Conservation (phyloP, 2,113 vertebrate species). For the Macrotis lagotis region DNA sequence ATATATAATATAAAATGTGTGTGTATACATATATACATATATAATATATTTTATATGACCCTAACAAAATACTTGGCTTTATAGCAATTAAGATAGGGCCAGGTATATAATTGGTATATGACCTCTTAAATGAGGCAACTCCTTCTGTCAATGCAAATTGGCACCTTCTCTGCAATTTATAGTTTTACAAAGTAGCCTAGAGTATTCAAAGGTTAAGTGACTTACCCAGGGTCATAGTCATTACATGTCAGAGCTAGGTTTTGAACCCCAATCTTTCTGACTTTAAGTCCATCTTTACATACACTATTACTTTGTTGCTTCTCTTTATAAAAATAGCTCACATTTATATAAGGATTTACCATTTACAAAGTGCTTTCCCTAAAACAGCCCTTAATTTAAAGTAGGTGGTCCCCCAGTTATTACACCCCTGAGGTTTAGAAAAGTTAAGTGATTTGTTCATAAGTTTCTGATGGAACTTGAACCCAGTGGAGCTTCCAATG, state of each 20-base stretch:
- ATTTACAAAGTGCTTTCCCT: background rate
- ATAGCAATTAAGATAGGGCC: background rate
- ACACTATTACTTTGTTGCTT: background rate
- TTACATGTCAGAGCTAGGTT: background rate
- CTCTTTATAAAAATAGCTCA: background rate
- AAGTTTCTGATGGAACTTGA: background rate
- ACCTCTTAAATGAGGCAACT: background rate
- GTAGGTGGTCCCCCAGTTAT: background rate
- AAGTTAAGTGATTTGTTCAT: background rate
- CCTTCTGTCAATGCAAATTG: background rate
- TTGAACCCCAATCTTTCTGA: background rate
- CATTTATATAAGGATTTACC: background rate
- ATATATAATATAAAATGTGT: too few species aligned
- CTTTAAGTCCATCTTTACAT: background rate
- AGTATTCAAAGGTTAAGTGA: background rate
- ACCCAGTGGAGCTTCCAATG: background rate
- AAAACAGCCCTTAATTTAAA: background rate
- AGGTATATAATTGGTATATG: background rate
- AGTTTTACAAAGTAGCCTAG: background rate
- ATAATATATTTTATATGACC: too few species aligned
- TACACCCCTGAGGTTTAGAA: background rate
- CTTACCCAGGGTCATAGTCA: background rate
- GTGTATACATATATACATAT: too few species aligned
- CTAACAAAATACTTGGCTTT: background rate
- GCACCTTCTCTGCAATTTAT: background rate